Evolutionary conservation across 2,113 vertebrate genomes (phyloP).

Genomic region (Melanocharis versteri): DNA sequence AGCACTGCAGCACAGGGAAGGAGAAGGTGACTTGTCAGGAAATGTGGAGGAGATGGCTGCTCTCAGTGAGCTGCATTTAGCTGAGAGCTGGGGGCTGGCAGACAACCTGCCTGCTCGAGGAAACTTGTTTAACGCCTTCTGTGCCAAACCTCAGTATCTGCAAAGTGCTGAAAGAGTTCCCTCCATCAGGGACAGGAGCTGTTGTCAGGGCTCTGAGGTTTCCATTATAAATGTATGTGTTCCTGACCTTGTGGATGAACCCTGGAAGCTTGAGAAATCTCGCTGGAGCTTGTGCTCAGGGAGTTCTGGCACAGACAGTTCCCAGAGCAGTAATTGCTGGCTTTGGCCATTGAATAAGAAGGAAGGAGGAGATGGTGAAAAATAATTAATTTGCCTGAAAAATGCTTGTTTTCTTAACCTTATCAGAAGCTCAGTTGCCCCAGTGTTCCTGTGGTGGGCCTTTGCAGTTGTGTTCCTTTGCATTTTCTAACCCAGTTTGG

Average conservation of each 20-base stretch:
- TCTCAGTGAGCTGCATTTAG: neutral
- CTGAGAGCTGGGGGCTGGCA: neutral
- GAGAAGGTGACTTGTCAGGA: neutral
- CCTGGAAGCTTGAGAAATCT: neutral
- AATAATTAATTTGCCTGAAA: neutral
- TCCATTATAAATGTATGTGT: neutral
- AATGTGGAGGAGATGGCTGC: neutral
- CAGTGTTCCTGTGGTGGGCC: neutral
- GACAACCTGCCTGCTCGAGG: neutral
- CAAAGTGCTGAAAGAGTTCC: neutral
- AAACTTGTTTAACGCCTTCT: neutral
- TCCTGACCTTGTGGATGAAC: neutral
- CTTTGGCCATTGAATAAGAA: neutral
- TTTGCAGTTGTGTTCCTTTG: neutral
- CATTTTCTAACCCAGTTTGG: neutral
- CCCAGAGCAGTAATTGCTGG: neutral
- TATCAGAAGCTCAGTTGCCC: neutral
- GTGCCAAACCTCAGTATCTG: neutral
- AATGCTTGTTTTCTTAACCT: neutral
- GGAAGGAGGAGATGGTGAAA: neutral
- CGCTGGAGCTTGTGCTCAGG: neutral
- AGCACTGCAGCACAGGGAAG: neutral
- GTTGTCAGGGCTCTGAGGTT: neutral
- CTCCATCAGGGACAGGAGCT: neutral
- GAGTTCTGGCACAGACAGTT: neutral